Evolutionary conservation across 2,888 invertebrate species (phyloP).

Genomic region (Luffia ferchaultella): DNA sequence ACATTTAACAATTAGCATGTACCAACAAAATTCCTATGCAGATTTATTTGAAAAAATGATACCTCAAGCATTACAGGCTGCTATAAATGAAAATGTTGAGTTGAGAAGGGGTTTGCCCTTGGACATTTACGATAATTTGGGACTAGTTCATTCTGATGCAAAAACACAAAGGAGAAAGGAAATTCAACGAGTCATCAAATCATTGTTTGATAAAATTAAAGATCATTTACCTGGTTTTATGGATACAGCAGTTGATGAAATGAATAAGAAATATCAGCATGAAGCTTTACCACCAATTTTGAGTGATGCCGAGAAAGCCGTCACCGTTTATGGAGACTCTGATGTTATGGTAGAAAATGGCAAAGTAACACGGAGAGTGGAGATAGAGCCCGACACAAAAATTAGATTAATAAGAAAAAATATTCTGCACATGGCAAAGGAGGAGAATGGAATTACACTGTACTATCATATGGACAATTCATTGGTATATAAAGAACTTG

Average conservation of each 20-base stretch:
- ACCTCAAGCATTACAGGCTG: slow-evolving; percentile 77
- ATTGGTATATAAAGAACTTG: slow-evolving; percentile 83
- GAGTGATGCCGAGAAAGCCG: slow-evolving; percentile 69
- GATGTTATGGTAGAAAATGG: slow-evolving; percentile 72
- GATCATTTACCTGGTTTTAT: slow-evolving; percentile 70
- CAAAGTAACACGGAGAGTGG: slow-evolving; percentile 68
- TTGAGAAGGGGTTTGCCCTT: slow-evolving; percentile 83
- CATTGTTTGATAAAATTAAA: slow-evolving; percentile 67
- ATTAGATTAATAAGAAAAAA: slow-evolving; percentile 66
- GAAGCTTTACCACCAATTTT: slow-evolving; percentile 88
- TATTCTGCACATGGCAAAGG: slow-evolving; percentile 70
- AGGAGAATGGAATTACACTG: slow-evolving; percentile 68
- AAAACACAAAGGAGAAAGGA: slow-evolving; percentile 45
- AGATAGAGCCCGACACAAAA: slow-evolving; percentile 71
- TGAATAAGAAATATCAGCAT: slow-evolving; percentile 85
- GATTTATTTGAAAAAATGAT: slow-evolving; percentile 86
- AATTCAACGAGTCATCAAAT: slow-evolving; percentile 59
- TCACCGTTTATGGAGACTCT: slow-evolving; percentile 77
- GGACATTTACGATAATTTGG: slow-evolving; percentile 78
- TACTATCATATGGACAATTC: slow-evolving; percentile 90
- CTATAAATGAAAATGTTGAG: slow-evolving; percentile 74
- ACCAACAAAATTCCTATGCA: slow-evolving; percentile 89
- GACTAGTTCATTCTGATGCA: slow-evolving; percentile 70
- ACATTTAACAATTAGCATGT: slow-evolving; percentile 93
- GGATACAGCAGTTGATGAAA: slow-evolving; percentile 86